Evolutionary conservation across 2,888 invertebrate genomes (phyloP).

Genomic region (Synergus japonicus): DNA sequence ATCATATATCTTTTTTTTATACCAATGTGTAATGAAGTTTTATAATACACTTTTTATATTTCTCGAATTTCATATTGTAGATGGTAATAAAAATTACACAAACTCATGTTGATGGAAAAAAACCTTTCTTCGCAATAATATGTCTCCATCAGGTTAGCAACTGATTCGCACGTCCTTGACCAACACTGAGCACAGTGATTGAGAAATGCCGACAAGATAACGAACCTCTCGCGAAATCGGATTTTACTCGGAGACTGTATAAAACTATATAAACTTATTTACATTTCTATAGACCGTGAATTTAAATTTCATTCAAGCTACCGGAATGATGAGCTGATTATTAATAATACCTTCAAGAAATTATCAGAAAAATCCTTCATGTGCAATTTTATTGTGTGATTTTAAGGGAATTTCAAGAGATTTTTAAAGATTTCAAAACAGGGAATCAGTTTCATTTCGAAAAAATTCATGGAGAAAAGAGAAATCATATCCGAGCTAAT

Average conservation of each 20-base stretch:
- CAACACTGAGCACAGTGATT: conserved; percentile 29
- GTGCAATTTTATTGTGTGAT: too few relatives aligned
- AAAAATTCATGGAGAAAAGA: too few relatives aligned
- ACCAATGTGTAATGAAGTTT: neutral
- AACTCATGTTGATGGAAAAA: neutral
- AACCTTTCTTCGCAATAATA: neutral
- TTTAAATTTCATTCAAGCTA: neutral
- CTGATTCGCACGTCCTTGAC: conserved; percentile 35
- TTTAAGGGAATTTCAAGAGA: too few relatives aligned
- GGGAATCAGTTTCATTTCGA: too few relatives aligned
- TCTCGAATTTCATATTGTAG: neutral
- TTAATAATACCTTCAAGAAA: neutral
- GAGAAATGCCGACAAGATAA: conserved; percentile 21
- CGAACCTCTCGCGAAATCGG: conserved; percentile 6
- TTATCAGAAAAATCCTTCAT: too few relatives aligned
- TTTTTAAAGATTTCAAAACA: too few relatives aligned
- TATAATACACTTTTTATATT: neutral
- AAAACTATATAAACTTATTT: neutral
- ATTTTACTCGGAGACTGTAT: neutral
- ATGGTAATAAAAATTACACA: neutral
- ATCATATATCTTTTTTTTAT: neutral
- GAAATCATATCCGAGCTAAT: too few relatives aligned
- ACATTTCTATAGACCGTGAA: neutral
- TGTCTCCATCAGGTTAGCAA: conserved; percentile 5
- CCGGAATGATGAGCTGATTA: neutral